Evolutionary conservation across 1,140 invertebrate genomes (phyloP).

Genomic region (Drosophila tropicalis): DNA sequence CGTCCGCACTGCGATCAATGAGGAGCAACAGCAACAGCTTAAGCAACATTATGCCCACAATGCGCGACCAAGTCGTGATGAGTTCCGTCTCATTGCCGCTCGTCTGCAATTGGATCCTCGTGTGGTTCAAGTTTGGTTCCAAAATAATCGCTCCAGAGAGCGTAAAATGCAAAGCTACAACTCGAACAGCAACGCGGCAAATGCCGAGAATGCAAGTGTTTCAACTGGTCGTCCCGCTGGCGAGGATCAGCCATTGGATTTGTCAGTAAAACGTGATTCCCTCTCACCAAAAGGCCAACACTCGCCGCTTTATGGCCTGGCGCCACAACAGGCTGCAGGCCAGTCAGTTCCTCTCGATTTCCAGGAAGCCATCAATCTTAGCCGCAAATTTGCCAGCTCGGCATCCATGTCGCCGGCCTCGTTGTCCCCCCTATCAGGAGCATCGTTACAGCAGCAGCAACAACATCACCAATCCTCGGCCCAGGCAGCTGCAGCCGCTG

Average conservation of each 20-base stretch:
- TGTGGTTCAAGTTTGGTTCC: conserved; percentile 99
- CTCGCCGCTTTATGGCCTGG: conserved; percentile 85
- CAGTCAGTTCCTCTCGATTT: conserved; percentile 68
- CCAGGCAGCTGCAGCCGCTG: conserved; percentile 63
- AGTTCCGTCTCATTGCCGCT: conserved; percentile 94
- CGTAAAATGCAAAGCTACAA: conserved; percentile 86
- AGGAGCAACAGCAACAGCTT: conserved; percentile 94
- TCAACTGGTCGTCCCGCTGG: conserved; percentile 40
- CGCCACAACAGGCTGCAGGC: conserved; percentile 48
- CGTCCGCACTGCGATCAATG: conserved; percentile 95
- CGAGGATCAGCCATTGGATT: conserved; percentile 93
- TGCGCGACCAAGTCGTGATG: conserved; percentile 95
- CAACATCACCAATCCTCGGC: conserved; percentile 35
- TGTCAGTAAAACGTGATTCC: conserved; percentile 91
- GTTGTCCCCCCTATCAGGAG: conserved; percentile 84
- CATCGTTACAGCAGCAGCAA: conserved; percentile 61
- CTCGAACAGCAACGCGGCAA: conserved; percentile 12
- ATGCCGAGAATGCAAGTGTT: conserved; percentile 21
- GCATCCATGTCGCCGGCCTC: conserved; percentile 73
- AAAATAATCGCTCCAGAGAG: conserved; percentile 97
- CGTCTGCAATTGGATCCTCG: conserved; percentile 94
- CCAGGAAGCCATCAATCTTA: conserved; percentile 88
- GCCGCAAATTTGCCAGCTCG: conserved; percentile 87
- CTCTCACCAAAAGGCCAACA: conserved; percentile 80
- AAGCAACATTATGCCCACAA: conserved; percentile 95